Conservation (phyloP, 1,140 invertebrate species). For the Acromyrmex echinatior region DNA sequence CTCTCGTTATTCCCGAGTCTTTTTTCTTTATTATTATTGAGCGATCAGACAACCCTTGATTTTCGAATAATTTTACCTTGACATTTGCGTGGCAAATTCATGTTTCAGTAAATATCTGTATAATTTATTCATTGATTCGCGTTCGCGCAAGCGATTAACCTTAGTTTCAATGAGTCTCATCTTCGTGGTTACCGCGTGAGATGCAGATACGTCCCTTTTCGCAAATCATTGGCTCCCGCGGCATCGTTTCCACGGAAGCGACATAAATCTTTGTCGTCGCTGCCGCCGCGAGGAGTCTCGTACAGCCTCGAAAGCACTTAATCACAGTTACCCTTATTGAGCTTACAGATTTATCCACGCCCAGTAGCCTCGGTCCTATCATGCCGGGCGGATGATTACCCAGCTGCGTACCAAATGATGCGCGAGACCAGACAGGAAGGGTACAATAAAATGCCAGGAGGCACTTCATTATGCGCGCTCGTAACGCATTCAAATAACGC, state of each 20-base stretch:
- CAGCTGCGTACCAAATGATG: conserved; percentile 82
- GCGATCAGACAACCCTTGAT: background rate
- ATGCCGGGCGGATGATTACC: conserved; percentile 83
- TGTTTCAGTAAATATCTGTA: background rate
- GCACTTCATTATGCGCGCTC: conserved; percentile 83
- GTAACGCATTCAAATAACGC: conserved; percentile 80
- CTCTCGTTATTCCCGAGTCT: too few species aligned
- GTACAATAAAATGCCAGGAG: conserved; percentile 83
- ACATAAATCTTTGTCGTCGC: conserved; percentile 72
- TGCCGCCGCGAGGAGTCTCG: conserved; percentile 73
- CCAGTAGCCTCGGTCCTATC: conserved; percentile 84
- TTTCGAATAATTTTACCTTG: background rate
- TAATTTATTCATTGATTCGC: conserved; percentile 14
- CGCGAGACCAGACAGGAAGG: conserved; percentile 76
- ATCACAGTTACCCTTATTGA: conserved; percentile 81
- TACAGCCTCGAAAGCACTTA: conserved; percentile 79
- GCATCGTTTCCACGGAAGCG: conserved; percentile 60
- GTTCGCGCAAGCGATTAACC: background rate
- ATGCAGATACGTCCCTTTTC: background rate
- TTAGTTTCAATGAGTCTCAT: background rate
- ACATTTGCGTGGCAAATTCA: background rate
- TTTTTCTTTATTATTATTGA: background rate
- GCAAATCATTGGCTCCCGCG: conserved; percentile 44
- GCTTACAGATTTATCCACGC: conserved; percentile 84
- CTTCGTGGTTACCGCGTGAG: background rate